phyloP scores from a whole-genome alignment of 2,888 invertebrate species.

The Nephrocerus scutellatus region DNA sequence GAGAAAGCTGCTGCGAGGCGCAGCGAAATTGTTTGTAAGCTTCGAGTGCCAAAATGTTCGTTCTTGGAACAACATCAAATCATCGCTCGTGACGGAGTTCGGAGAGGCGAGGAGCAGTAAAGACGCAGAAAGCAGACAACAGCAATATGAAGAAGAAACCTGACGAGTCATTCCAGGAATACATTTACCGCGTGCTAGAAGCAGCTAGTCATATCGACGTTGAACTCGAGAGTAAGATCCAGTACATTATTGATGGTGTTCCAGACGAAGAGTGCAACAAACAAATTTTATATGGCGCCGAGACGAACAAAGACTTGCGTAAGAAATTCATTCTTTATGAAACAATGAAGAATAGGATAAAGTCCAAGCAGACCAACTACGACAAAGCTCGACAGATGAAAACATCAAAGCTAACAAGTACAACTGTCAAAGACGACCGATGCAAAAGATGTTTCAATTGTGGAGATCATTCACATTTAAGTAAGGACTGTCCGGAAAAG shows the following conservation, averaged over 20 bases:
- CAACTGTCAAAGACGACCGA: too few species aligned
- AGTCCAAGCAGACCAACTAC: constrained; percentile 1
- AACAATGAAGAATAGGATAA: not conserved
- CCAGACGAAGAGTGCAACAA: constrained; percentile 3
- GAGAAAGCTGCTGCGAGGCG: constrained; percentile 6
- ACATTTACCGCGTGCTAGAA: constrained; percentile 16
- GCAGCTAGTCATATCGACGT: constrained; percentile 25
- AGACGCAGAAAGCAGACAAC: constrained; percentile 5
- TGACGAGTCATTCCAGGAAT: constrained; percentile 7
- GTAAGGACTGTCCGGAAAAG: constrained; percentile 8
- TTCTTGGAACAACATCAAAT: constrained; percentile 4
- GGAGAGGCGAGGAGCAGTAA: constrained; percentile 4
- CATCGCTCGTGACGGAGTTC: constrained; percentile 5
- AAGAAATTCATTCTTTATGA: constrained; percentile 6
- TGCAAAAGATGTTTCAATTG: constrained; percentile 3
- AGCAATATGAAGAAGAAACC: constrained; percentile 4
- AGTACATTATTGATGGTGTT: constrained; percentile 9
- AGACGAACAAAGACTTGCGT: constrained; percentile 6
- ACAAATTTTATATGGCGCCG: constrained; percentile 5
- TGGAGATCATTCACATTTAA: not conserved
- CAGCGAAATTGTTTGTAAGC: constrained; percentile 8
- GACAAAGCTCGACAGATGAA: constrained; percentile 2
- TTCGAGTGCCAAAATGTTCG: not conserved
- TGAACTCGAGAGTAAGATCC: constrained; percentile 8
- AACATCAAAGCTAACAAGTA: not conserved